A percentile compares a stretch with the other conserved stretches of the same genome.
These are phyloP conservation scores for Peucedramus taeniatus DNA, from an alignment of 2,113 vertebrate species.

Conservation along the genomic window DNA sequence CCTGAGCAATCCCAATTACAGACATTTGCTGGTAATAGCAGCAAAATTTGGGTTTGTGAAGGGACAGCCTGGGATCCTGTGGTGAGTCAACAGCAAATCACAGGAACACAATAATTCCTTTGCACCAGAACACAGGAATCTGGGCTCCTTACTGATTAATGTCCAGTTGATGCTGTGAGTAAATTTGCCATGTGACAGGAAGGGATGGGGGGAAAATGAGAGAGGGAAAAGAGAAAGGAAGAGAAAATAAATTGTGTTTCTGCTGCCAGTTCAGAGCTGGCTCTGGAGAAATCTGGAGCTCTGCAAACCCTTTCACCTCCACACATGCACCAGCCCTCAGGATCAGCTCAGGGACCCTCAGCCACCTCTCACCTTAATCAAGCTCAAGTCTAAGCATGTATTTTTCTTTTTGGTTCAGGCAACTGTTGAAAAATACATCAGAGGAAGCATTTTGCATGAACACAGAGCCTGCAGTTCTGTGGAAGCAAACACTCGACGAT, in stretches of 20 bases:
- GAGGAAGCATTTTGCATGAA: background rate
- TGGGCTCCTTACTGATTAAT: background rate
- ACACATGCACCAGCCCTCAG: background rate
- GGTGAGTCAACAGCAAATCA: background rate
- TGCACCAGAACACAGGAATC: background rate
- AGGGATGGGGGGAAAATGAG: background rate
- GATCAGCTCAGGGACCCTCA: background rate
- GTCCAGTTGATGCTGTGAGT: background rate
- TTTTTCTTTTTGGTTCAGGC: background rate
- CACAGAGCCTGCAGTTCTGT: background rate
- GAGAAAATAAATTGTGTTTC: background rate
- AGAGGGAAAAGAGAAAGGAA: background rate
- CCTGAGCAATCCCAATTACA: background rate
- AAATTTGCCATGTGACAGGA: background rate
- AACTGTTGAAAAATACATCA: background rate
- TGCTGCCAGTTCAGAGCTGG: background rate
- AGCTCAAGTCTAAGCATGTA: background rate
- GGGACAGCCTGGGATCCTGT: background rate
- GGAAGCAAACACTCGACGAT: background rate
- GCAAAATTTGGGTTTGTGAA: background rate
- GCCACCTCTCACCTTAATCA: background rate
- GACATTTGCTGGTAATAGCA: background rate
- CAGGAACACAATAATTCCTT: background rate
- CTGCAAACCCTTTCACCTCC: background rate
- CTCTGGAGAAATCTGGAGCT: background rate